These are phyloP conservation scores for Drosophila neocordata DNA, from an alignment of 1,140 invertebrate genomes.

Conservation along the genomic window DNA sequence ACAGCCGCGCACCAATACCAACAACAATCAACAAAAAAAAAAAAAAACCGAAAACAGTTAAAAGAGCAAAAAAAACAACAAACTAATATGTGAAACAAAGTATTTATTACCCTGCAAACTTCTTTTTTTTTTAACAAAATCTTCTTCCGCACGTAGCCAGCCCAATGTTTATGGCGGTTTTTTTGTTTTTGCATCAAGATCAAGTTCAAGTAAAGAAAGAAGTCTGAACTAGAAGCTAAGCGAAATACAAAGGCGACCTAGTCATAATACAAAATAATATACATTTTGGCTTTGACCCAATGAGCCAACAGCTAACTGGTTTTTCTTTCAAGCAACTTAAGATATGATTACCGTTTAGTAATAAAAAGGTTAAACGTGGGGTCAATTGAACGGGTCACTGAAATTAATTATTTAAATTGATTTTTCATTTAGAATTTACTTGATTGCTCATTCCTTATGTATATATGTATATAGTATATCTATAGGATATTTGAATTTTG, in stretches of 20 bases:
- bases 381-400: constrained; percentile 1
- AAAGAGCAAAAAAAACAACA: neutral
- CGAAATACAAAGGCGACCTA: constrained; percentile 19
- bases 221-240: constrained; percentile 39
- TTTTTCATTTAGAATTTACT: neutral
- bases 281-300: constrained; percentile 56
- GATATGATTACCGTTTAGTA: neutral
- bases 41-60: constrained; percentile 30
- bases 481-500: too few species aligned
- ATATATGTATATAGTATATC: too few species aligned
- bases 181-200: constrained; percentile 44
- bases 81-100: constrained; percentile 35
- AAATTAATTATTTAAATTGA: neutral
- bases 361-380: neutral
- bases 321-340: neutral
- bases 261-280: neutral
- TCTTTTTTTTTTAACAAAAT: constrained; percentile 23
- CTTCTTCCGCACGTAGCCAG: constrained; percentile 60
- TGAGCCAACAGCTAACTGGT: constrained; percentile 29
- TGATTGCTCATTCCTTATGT: too few species aligned
- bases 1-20: constrained; percentile 51
- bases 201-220: constrained; percentile 60
- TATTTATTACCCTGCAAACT: constrained; percentile 24
- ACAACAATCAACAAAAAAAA: constrained; percentile 19
- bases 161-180: constrained; percentile 4